A percentile compares a stretch with the other conserved stretches of the same genome.
Evolutionary conservation across 1,140 invertebrate genomes (phyloP).

Genomic region (Cherax destructor): DNA sequence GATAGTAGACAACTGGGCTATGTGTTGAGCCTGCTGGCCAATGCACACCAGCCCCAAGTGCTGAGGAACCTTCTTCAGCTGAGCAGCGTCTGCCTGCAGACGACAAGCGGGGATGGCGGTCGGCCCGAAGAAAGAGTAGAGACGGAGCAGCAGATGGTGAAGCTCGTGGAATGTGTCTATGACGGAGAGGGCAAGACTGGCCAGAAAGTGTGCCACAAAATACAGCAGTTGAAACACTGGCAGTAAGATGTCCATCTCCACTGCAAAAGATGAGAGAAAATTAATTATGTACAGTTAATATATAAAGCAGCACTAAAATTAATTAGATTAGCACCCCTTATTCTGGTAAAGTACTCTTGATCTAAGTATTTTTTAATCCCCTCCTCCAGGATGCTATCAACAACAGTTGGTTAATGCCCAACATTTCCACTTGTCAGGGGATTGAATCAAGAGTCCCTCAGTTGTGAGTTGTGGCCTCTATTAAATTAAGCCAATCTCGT

Average conservation of each 20-base stretch:
- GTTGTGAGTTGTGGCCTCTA: too few species aligned
- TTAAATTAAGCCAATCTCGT: too few species aligned
- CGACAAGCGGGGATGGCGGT: background rate
- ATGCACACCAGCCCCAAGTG: conserved; percentile 13
- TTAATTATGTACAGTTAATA: background rate
- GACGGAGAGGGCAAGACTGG: conserved; percentile 48
- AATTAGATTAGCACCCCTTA: too few species aligned
- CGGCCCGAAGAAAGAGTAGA: background rate
- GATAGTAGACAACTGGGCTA: background rate
- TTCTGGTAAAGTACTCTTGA: too few species aligned
- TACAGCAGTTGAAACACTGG: conserved; percentile 64
- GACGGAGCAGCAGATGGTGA: conserved; percentile 5
- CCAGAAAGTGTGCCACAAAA: conserved; percentile 64
- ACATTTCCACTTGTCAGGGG: too few species aligned
- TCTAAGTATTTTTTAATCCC: too few species aligned
- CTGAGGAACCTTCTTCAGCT: conserved; percentile 26
- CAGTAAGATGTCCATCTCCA: conserved; percentile 53
- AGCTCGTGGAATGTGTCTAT: conserved; percentile 23
- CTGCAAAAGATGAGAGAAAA: background rate
- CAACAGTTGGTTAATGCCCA: too few species aligned
- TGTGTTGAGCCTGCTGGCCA: conserved; percentile 5
- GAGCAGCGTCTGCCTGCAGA: conserved; percentile 33
- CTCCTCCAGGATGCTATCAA: too few species aligned
- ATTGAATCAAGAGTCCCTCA: too few species aligned
- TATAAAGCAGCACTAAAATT: too few species aligned